phyloP scores from a whole-genome alignment of 2,797 vertebrate species.

The Zalophus californianus region DNA sequence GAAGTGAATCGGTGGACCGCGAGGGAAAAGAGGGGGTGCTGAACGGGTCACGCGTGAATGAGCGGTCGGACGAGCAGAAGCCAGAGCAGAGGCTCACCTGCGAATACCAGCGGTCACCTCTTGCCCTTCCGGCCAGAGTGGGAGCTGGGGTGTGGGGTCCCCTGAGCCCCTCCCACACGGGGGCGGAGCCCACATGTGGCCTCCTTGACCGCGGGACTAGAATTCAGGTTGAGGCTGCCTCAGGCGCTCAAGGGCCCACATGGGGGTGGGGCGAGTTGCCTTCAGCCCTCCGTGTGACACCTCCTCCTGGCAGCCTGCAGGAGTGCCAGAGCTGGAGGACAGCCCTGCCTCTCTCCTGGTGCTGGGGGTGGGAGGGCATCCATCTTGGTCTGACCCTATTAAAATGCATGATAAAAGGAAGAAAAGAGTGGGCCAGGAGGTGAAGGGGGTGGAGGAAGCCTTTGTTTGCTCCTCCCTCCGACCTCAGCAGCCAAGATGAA shows the following conservation, averaged over 20 bases:
- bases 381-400: conserved; percentile 86
- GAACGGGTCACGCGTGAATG: fast-evolving
- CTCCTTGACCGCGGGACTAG: neutral
- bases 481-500: conserved; percentile 77
- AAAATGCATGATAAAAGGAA: conserved; percentile 85
- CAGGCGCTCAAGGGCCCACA: neutral
- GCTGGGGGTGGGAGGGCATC: conserved; percentile 53
- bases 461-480: conserved; percentile 83
- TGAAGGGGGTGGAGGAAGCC: conserved; percentile 83
- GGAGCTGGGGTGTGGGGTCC: neutral
- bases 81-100: fast-evolving
- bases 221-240: neutral
- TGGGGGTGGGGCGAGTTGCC: neutral
- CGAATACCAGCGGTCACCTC: fast-evolving
- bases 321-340: conserved; percentile 64
- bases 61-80: fast-evolving
- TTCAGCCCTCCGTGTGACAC: fast-evolving
- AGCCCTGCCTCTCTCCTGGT: conserved; percentile 42
- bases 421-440: conserved; percentile 81
- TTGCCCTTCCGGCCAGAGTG: neutral
- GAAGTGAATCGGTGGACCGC: fast-evolving
- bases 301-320: neutral
- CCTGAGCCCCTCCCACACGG: no score
- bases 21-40: fast-evolving
- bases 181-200: neutral